Evolutionary conservation across 2,797 vertebrate genomes (phyloP), one percentile per base, ranked within the genome.

Genomic region (Bradypodion ventrale): DNA sequence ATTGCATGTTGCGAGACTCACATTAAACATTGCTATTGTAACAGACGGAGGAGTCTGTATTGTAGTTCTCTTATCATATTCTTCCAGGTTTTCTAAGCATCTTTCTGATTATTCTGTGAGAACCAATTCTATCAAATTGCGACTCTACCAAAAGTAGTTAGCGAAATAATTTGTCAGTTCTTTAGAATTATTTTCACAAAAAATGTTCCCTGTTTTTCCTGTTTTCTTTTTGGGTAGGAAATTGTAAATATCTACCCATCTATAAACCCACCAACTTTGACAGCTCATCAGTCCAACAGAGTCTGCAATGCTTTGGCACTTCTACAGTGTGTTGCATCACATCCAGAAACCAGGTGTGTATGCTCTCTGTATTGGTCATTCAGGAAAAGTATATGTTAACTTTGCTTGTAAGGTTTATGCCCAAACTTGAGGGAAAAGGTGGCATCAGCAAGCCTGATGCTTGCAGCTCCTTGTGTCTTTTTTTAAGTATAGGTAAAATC

Each of bases 221-320:
- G 66, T 42, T 27, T 87, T 86, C 80, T 60, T 70, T 42, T 80
- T 76, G 82, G 82, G 75, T 88, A 99, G 98, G 98, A 99, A 96
- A 99, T 99, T 88, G 98, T 99, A 91, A 99, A 99, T 96, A 99
- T 99, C 93, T 99, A 99, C 90, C 98, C 98, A 37, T 99, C 98
- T 42, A 99, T 99, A 92, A 99, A 99, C 89, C 98, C 98, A 52
- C 98, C 98, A 0, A 99, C 98, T 5, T 95, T 99, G 92, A 99
- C 98, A 75, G 98, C 98, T 88, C 98, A 99, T 94, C 98, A 99
- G 76, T 99, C 98, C 83, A 99, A 99, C 94, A 95, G 98, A 96
- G 98, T 99, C 84, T 99, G 98, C 93, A 99, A 99, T 69, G 98
- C 98, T 73, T 93, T 99, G 91, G 98, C 98, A 35, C 96, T 99